phyloP scores from a whole-genome alignment of 92 coral and sea anemone genomes.

The Micromussa lordhowensis region DNA sequence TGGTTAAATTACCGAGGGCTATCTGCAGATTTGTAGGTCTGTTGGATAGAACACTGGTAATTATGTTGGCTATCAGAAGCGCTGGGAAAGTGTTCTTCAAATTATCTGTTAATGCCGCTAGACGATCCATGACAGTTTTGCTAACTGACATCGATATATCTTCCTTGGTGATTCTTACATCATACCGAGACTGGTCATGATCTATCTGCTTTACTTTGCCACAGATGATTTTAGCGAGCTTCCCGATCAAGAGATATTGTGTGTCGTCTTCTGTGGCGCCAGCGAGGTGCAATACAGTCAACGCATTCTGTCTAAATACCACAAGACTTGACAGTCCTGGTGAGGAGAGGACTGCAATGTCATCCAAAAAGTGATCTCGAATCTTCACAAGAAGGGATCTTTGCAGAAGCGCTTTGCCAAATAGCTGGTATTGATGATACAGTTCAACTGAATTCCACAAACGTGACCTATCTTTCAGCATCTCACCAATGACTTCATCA shows the following conservation, averaged over 20 bases:
- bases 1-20: no score
- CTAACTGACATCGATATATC: constrained; percentile 46
- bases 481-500: constrained; percentile 47
- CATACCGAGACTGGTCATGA: constrained; percentile 43
- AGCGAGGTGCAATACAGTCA: constrained; percentile 38
- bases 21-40: no score
- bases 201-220: constrained; percentile 48
- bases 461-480: constrained; percentile 56
- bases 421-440: no score
- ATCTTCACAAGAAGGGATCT: no score
- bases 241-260: constrained; percentile 34
- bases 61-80: constrained; percentile 66
- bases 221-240: constrained; percentile 41
- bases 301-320: no score
- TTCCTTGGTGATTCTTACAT: constrained; percentile 65
- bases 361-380: no score
- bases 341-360: no score
- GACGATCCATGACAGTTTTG: constrained; percentile 58
- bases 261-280: constrained; percentile 56
- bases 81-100: constrained; percentile 67
- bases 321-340: no score
- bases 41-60: constrained; percentile 56
- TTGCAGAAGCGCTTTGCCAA: no score
- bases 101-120: constrained; percentile 52
- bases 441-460: neutral